Evolutionary conservation across 2,797 vertebrate species (phyloP), one percentile per base, ranked within the genome.

Genomic region (Lacerta agilis): DNA sequence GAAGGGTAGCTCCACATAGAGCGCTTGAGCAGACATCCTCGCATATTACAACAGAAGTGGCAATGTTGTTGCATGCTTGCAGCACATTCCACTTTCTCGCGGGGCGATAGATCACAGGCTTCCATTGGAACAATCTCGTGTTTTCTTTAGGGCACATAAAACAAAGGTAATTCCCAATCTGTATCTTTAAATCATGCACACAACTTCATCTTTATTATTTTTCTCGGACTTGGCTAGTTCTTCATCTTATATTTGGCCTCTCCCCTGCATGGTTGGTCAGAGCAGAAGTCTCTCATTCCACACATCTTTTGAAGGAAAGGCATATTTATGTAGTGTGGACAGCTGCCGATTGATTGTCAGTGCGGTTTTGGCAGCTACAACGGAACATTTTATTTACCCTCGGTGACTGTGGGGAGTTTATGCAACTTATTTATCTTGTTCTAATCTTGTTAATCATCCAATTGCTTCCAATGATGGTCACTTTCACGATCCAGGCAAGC

Each of bases 381-480:
- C 8, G 10, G 83, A 86, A 89, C 79, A 86, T 85, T 89, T 86
- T 86, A 82, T 89, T 89, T 85, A 89, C 79, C 27, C 83, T 76
- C 38, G 61, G 61, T 86, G 88, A 77, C 83, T 73, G 43, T 79
- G 61, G 61, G 79, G 83, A 89, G 83, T 89, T 89, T 41, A 81
- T 89, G 83, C 71, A 89, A 89, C 83, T 85, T 89, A 89, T 86
- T 89, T 81, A 85, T 89, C 71, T 69, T 41, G 61, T 80, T 89
- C 43, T 82, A 89, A 89, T 89, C 83, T 86, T 89, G 71, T 82
- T 89, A 82, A 76, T 86, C 58, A 38, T 82, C 78, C 83, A 82
- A n/a, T 89, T 85, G 71, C 79, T 61, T 89, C 82, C 78, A 86
- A 27, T 76, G 61, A 80, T 61, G 71, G 81, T 58, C 76, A 43